These are phyloP conservation scores for Drosophila anomalata DNA, from an alignment of 2,888 invertebrate species.

Conservation along the genomic window DNA sequence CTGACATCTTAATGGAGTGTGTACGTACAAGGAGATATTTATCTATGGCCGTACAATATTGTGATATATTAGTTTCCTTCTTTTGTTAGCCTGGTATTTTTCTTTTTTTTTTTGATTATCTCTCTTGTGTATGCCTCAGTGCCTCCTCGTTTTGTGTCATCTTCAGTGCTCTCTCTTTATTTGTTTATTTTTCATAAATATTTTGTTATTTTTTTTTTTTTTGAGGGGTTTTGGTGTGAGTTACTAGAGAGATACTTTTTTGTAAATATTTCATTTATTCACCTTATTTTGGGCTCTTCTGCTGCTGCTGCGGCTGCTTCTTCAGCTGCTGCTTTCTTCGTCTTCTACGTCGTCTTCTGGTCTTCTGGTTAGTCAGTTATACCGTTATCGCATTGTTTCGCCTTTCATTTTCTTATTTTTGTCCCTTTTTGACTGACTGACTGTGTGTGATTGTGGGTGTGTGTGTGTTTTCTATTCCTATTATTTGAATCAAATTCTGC, in stretches of 20 bases:
- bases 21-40: conserved; percentile 19
- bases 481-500: background rate
- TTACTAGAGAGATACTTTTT: conserved; percentile 2
- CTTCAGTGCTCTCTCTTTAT: background rate
- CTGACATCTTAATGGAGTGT: conserved; percentile 26
- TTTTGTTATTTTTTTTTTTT: conserved; percentile 4
- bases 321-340: conserved; percentile 7
- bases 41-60: conserved; percentile 25
- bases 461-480: conserved; percentile 14
- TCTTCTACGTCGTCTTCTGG: conserved; percentile 11
- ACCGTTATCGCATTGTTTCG: conserved; percentile 39
- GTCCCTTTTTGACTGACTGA: conserved; percentile 22
- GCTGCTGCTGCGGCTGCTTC: conserved; percentile 1
- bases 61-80: conserved; percentile 28
- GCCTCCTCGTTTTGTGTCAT: conserved; percentile 1
- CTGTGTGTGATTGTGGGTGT: conserved; percentile 31
- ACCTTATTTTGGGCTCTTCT: conserved; percentile 22
- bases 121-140: conserved; percentile 19
- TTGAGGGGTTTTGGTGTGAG: background rate
- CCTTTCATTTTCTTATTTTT: conserved; percentile 52
- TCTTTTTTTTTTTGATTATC: conserved; percentile 10
- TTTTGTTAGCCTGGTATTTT: conserved; percentile 11
- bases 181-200: background rate
- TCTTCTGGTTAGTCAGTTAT: conserved; percentile 20
- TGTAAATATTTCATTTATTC: conserved; percentile 16